phyloP scores from a whole-genome alignment of 64 coral and sea anemone species.

The Stichodactyla mertensii region DNA sequence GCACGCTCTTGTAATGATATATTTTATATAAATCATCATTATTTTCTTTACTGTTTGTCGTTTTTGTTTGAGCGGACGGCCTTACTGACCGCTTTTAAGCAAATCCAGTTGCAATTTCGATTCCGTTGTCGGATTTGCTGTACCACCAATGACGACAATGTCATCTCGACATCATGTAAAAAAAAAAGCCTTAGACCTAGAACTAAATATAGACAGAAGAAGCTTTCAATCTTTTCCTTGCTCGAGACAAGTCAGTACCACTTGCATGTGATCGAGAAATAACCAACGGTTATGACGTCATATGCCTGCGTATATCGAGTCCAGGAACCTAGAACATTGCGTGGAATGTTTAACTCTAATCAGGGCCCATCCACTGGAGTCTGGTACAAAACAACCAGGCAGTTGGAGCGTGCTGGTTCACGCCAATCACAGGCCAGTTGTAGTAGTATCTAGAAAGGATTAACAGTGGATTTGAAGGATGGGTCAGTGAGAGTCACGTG shows the following conservation, averaged over 20 bases:
- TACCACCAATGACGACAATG: not conserved
- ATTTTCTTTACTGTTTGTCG: not conserved
- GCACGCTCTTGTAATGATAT: not conserved
- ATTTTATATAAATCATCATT: not conserved
- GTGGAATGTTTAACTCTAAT: not conserved
- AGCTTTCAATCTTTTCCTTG: not conserved
- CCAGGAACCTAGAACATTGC: not conserved
- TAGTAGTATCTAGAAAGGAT: not conserved
- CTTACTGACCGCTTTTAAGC: not conserved
- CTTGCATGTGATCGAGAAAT: not conserved
- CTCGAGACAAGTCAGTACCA: not conserved
- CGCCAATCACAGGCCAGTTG: constrained; percentile 5
- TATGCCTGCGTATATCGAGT: not conserved
- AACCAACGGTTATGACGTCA: not conserved
- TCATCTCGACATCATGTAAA: not conserved
- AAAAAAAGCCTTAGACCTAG: not conserved
- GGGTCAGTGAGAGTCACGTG: not conserved
- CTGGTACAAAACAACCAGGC: not conserved
- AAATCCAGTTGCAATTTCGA: not conserved
- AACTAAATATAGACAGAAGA: not conserved
- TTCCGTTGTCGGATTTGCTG: constrained; percentile 4
- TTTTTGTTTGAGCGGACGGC: not conserved
- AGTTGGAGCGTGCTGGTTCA: constrained; percentile 1
- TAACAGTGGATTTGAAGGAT: not conserved
- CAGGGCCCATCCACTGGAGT: not conserved